These are phyloP conservation scores for Taeniopygia guttata DNA, from an alignment of 2,797 vertebrate genomes.

Conservation along the genomic window DNA sequence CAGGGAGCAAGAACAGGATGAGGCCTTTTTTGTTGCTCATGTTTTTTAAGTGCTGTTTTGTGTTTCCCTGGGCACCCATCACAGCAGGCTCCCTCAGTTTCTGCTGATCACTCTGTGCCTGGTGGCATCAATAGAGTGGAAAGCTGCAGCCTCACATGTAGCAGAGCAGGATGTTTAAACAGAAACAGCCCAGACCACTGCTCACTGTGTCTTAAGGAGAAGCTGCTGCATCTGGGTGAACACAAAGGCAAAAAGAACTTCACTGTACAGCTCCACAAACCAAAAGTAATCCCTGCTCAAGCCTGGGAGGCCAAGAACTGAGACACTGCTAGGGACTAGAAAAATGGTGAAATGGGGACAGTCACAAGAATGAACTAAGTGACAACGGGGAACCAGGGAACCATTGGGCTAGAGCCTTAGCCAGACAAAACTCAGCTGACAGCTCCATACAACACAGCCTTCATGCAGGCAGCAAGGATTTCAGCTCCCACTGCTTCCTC, in stretches of 20 bases:
- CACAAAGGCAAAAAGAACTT: not conserved
- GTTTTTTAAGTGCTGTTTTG: fast-evolving
- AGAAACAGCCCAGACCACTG: not conserved
- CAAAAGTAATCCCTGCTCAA: not conserved
- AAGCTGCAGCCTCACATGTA: not conserved
- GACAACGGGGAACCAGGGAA: not conserved
- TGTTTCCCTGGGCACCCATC: not conserved
- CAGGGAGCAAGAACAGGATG: not conserved
- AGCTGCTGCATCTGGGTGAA: not conserved
- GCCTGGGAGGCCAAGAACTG: not conserved
- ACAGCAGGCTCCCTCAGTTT: not conserved
- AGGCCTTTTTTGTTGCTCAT: not conserved
- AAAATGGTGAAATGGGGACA: not conserved
- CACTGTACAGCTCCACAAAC: not conserved
- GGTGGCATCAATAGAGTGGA: fast-evolving
- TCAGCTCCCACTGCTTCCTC: not conserved
- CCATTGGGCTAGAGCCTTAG: not conserved
- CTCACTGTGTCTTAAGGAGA: not conserved
- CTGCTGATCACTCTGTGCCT: not conserved
- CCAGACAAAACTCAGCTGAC: not conserved
- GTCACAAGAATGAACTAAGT: not conserved
- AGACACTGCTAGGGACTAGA: not conserved
- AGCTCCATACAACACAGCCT: not conserved
- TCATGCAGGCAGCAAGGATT: not conserved
- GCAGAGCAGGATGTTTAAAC: not conserved